These are phyloP conservation scores for Anguilla rostrata DNA, from an alignment of 2,113 vertebrate species.

Conservation along the genomic window DNA sequence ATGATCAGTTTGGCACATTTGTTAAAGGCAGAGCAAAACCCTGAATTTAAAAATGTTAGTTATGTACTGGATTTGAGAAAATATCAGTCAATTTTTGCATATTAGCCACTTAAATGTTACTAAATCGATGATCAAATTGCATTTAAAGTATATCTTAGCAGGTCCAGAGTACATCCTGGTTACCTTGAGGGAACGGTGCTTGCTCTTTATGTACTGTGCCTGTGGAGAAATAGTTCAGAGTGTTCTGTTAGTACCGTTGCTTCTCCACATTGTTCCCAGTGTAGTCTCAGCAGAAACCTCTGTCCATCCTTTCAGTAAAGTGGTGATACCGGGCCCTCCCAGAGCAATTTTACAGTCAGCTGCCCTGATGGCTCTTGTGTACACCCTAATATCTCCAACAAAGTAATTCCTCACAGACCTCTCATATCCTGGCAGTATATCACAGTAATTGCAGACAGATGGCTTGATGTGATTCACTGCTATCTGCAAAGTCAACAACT, in stretches of 20 bases:
- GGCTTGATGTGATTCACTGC: slow-evolving; percentile 59
- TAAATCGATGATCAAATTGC: too few species aligned
- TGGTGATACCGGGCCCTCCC: neutral
- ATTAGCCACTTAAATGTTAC: too few species aligned
- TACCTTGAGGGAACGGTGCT: too few species aligned
- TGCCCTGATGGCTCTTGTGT: slow-evolving; percentile 47
- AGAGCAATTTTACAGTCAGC: slow-evolving; percentile 34
- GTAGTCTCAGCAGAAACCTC: neutral
- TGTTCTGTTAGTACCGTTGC: neutral
- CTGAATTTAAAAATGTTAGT: too few species aligned
- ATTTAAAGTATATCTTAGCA: too few species aligned
- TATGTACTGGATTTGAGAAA: too few species aligned
- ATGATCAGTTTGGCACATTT: too few species aligned
- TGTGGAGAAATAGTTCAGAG: neutral
- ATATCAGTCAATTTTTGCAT: too few species aligned
- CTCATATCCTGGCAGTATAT: slow-evolving; percentile 63
- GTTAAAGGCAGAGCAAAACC: too few species aligned
- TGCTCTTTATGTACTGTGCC: neutral
- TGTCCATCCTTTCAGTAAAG: neutral
- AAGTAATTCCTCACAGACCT: slow-evolving; percentile 59
- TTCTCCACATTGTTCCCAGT: neutral
- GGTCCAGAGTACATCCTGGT: too few species aligned
- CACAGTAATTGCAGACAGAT: slow-evolving; percentile 65
- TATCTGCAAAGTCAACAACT: slow-evolving; percentile 61
- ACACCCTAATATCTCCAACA: slow-evolving; percentile 51